phyloP scores from a whole-genome alignment of 2,888 invertebrate genomes.

The Folsomia manolachei region DNA sequence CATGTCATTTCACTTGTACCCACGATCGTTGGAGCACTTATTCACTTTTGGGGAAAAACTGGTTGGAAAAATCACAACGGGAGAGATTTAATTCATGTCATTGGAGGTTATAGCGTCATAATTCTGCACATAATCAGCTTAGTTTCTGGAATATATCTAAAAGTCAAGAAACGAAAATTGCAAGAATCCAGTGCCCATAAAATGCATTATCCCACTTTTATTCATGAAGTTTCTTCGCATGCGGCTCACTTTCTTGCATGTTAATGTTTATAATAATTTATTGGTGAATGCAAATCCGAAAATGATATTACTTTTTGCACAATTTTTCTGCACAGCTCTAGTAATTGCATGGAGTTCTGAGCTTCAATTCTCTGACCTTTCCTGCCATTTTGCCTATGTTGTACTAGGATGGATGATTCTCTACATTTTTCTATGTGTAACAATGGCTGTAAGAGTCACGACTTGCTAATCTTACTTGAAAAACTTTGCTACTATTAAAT shows the following conservation, averaged over 20 bases:
- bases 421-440: neutral
- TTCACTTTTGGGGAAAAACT: neutral
- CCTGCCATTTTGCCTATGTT: constrained; percentile 2
- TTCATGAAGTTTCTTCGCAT: neutral
- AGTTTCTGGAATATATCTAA: neutral
- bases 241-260: neutral
- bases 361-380: neutral
- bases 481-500: neutral
- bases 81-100: neutral
- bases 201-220: neutral
- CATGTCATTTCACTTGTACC: neutral
- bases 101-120: neutral
- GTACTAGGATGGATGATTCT: neutral
- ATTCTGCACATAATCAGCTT: neutral
- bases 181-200: neutral
- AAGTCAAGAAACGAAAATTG: neutral
- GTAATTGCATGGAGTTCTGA: neutral
- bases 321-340: neutral
- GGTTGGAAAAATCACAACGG: neutral
- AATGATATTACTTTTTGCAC: neutral
- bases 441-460: neutral
- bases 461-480: neutral
- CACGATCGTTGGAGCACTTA: neutral
- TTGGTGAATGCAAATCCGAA: neutral
- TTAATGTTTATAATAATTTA: neutral